Conservation (phyloP, 2,888 invertebrate species). For the Chaetogeoica ovagalla region DNA sequence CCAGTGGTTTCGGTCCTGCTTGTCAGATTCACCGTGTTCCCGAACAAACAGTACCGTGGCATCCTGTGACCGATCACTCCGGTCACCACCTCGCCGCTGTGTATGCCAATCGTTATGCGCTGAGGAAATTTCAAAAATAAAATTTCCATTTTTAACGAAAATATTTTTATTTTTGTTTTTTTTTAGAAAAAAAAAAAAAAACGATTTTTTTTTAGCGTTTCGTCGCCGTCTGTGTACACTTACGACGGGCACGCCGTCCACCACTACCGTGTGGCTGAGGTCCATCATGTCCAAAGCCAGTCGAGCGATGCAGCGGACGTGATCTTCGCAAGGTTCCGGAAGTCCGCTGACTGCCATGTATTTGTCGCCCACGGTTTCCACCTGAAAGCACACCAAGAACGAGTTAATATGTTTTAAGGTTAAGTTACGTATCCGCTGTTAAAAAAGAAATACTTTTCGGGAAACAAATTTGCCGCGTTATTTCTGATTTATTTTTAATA, state of each 20-base stretch:
- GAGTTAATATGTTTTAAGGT: too few species aligned
- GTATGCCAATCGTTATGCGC: conserved; percentile 92
- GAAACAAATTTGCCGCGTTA: too few species aligned
- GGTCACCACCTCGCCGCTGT: conserved; percentile 91
- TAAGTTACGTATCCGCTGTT: too few species aligned
- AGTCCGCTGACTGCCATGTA: conserved; percentile 97
- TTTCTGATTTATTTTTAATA: too few species aligned
- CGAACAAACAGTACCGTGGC: conserved; percentile 91
- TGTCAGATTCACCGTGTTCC: conserved; percentile 91
- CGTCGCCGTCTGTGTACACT: conserved; percentile 58
- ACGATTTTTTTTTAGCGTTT: too few species aligned
- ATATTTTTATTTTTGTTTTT: too few species aligned
- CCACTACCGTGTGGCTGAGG: conserved; percentile 80
- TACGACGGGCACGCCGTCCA: conserved; percentile 87
- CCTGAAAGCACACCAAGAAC: conserved; percentile 63
- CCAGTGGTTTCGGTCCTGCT: conserved; percentile 93
- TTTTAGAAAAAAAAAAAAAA: too few species aligned
- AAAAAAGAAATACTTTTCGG: too few species aligned
- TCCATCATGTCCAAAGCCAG: conserved; percentile 96
- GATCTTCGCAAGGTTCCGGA: conserved; percentile 86
- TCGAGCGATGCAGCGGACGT: conserved; percentile 87
- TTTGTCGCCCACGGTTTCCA: conserved; percentile 96
- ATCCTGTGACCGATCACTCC: conserved; percentile 93
- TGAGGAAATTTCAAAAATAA: conserved; percentile 59
- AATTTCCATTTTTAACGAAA: too few species aligned